Evolutionary conservation across 2,113 vertebrate genomes (phyloP).

Genomic region (Erpornis zantholeuca): DNA sequence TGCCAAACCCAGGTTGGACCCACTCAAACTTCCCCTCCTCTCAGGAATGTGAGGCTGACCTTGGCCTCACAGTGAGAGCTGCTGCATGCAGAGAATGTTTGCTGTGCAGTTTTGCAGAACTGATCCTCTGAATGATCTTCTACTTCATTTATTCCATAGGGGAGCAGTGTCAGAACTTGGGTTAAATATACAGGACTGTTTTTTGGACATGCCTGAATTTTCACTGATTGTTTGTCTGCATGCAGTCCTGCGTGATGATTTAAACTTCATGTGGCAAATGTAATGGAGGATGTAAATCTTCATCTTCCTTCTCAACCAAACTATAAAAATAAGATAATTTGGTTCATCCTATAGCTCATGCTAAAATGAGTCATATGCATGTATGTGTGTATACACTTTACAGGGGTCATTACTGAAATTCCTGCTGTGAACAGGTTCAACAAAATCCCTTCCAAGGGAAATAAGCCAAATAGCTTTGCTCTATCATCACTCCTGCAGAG

Average conservation of each 20-base stretch:
- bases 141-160: not conserved
- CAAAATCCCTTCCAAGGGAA: not conserved
- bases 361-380: not conserved
- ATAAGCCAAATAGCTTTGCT: slow-evolving; percentile 21
- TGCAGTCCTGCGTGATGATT: not conserved
- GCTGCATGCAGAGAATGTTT: not conserved
- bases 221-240: not conserved
- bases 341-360: not conserved
- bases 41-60: not conserved
- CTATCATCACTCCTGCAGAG: not conserved
- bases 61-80: not conserved
- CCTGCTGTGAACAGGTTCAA: not conserved
- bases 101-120: not conserved
- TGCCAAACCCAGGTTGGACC: not conserved
- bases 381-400: not conserved
- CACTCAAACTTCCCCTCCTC: not conserved
- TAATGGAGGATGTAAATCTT: not conserved
- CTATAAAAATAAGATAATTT: not conserved
- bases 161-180: not conserved
- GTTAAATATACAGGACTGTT: not conserved
- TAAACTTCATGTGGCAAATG: not conserved
- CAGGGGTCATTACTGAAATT: not conserved
- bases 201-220: not conserved
- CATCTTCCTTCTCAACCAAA: not conserved
- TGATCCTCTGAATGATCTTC: not conserved